Evolutionary conservation across 2,797 vertebrate genomes (phyloP), one percentile per base, ranked within the genome.

Genomic region (Hapalemur alaotrensis): DNA sequence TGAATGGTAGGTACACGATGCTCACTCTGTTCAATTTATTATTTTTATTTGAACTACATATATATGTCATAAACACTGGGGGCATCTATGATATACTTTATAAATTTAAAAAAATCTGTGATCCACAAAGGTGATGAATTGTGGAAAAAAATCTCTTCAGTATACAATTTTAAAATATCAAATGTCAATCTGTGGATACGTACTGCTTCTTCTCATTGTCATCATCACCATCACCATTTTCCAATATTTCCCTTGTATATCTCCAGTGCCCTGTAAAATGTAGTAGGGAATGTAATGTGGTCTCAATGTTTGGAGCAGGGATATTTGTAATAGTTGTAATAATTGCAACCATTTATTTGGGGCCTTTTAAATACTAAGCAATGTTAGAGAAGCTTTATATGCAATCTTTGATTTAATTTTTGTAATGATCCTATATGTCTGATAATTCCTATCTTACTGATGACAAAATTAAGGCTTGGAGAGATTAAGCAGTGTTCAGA

Each of bases 401-500:
- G 41, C 43, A 65, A 5, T 80, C 54, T 91, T 95, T 78, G 50
- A 35, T 50, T 67, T 92, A 89, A 80, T 87, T 97, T 50, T 32
- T 87, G 1, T 32, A 80, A 79, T 89, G 82, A 86, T 11, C 11
- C 52, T 32, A 30, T 80, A 12, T 81, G 12, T 63, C 61, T 75
- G 18, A 30, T 38, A 76, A 87, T 75, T 46, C 35, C 46, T 63
- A 0, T 75, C 73, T 89, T 72, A 79, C 46, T 73, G 48, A 85
- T 72, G 48, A 65, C 28, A 78, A 17, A 96, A 46, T 25, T 50
- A 61, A 95, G 30, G 35, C 52, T 85, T 92, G n/a, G 46, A 61
- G 65, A 79, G 38, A 67, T 91, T 23, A 92, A 79, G 48, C 73
- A 23, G 23, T 86, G n/a, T 79, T 94, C 9, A n/a, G n/a, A 76